Conservation (phyloP, 1,140 invertebrate species). For the Apis florea region DNA sequence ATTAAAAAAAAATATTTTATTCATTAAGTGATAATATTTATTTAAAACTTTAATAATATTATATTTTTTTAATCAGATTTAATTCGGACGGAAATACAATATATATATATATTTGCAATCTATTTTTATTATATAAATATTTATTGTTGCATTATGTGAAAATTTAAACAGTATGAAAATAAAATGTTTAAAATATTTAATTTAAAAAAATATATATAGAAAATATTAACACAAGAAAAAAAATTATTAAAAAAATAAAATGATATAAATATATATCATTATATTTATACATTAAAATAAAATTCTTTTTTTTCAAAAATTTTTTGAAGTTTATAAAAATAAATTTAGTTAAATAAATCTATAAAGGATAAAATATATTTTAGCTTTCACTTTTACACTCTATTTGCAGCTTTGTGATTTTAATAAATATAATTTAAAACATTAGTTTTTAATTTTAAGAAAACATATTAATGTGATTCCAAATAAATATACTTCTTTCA, state of each 20-base stretch:
- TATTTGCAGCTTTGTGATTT: slow-evolving; percentile 11
- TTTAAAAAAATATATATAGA: neutral
- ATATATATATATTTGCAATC: neutral
- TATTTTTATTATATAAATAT: neutral
- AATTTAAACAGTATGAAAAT: neutral
- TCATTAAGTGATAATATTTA: neutral
- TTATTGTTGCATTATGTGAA: neutral
- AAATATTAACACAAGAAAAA: neutral
- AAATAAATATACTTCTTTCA: neutral
- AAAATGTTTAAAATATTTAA: neutral
- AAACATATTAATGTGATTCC: neutral
- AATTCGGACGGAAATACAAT: neutral
- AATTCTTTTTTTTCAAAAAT: neutral
- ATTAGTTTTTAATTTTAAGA: neutral
- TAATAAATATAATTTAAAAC: neutral
- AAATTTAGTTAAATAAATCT: neutral
- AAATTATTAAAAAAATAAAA: neutral
- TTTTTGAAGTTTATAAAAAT: neutral
- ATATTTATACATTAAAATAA: neutral
- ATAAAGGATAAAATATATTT: neutral
- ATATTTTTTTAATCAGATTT: neutral
- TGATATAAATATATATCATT: neutral
- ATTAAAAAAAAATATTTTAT: neutral
- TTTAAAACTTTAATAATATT: neutral
- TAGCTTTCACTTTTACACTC: neutral